Percentiles rank a stretch among this genome's conserved stretches.
Evolutionary conservation across 2,113 vertebrate genomes (phyloP).

Genomic region (Pelobates fuscus): DNA sequence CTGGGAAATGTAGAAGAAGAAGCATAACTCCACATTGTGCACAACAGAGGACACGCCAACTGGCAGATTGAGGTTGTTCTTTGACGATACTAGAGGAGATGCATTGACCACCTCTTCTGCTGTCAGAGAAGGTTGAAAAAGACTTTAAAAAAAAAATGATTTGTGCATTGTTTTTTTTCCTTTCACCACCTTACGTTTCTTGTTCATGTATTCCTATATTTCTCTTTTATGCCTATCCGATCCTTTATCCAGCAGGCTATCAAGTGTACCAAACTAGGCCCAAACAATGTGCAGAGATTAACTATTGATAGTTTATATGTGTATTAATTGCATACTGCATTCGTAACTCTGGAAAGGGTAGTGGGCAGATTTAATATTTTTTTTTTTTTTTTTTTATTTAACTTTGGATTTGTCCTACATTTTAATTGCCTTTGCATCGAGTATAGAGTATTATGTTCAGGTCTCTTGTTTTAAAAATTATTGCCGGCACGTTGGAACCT

Average conservation of each 20-base stretch:
- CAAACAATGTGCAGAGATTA: not conserved
- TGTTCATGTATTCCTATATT: not conserved
- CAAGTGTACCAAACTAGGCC: not conserved
- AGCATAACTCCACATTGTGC: conserved; percentile 54
- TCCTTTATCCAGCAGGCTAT: not conserved
- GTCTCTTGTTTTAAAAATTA: not conserved
- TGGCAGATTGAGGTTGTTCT: conserved; percentile 16
- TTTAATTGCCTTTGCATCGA: not conserved
- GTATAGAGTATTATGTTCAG: not conserved
- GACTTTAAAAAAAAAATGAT: too few species aligned
- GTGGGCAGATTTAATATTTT: not conserved
- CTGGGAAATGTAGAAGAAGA: conserved; percentile 76
- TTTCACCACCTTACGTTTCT: conserved; percentile 14
- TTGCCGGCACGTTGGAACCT: not conserved
- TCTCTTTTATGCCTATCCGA: not conserved
- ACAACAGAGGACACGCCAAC: not conserved
- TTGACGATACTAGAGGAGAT: not conserved
- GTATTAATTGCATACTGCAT: not conserved
- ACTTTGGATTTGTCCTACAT: not conserved
- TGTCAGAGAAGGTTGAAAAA: conserved; percentile 11
- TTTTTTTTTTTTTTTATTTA: not conserved
- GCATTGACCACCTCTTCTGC: conserved; percentile 23
- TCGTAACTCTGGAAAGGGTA: not conserved
- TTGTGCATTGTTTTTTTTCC: not conserved
- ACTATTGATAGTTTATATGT: not conserved